phyloP scores from a whole-genome alignment of 2,888 invertebrate species.

The Eristalis pertinax region DNA sequence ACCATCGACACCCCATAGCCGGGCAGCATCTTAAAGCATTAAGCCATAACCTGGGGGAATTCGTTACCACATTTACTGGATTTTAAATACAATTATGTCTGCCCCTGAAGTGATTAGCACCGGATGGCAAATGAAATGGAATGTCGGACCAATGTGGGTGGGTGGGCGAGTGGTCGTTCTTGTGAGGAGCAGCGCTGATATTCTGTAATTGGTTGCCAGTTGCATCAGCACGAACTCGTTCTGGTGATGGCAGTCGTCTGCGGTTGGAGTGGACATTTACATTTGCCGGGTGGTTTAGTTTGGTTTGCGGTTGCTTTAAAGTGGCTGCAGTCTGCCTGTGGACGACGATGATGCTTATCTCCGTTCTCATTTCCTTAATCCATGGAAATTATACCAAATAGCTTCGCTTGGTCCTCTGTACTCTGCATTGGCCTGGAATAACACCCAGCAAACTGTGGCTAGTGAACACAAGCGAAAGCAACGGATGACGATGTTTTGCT shows the following conservation, averaged over 20 bases:
- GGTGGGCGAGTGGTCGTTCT: background rate
- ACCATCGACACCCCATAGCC: background rate
- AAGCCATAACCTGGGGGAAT: background rate
- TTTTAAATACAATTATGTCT: background rate
- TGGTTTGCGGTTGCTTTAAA: background rate
- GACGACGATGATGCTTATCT: constrained; percentile 2
- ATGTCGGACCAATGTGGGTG: background rate
- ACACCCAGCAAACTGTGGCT: background rate
- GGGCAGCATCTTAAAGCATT: background rate
- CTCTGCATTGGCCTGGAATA: background rate
- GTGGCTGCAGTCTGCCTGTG: background rate
- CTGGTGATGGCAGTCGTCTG: background rate
- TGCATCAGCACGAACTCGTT: background rate
- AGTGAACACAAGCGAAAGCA: background rate
- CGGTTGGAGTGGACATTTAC: background rate
- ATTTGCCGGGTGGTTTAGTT: background rate
- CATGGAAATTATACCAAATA: background rate
- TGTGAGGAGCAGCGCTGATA: constrained; percentile 13
- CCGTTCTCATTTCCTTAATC: constrained; percentile 1
- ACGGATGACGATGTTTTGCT: background rate
- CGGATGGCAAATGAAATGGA: constrained; percentile 1
- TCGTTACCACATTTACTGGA: background rate
- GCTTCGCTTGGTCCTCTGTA: background rate
- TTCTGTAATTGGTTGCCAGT: background rate
- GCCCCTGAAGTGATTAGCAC: background rate